phyloP scores from a whole-genome alignment of 1,140 invertebrate species.

The Pseudomyrmex pallidus region DNA sequence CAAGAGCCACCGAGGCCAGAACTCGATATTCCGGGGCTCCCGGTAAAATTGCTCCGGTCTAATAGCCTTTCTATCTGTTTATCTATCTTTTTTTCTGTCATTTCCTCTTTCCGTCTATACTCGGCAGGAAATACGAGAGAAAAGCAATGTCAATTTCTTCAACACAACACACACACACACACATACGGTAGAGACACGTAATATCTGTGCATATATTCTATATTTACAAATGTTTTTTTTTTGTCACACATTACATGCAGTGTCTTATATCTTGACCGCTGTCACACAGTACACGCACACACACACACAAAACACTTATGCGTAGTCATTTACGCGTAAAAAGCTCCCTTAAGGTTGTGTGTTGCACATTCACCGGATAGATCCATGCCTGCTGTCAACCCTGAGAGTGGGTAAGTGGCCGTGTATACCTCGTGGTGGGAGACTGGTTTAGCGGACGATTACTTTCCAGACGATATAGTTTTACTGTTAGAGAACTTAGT shows the following conservation, averaged over 20 bases:
- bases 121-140: conserved; percentile 38
- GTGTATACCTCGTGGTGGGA: conserved; percentile 70
- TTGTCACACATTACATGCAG: too few relatives aligned
- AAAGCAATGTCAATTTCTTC: conserved; percentile 50
- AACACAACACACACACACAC: conserved; percentile 3
- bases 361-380: conserved; percentile 76
- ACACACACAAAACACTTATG: neutral
- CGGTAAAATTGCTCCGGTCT: conserved; percentile 18
- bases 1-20: conserved; percentile 15
- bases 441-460: conserved; percentile 62
- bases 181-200: neutral
- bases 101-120: conserved; percentile 29
- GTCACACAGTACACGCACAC: neutral
- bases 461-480: conserved; percentile 60
- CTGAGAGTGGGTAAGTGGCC: conserved; percentile 82
- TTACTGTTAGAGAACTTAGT: conserved; percentile 62
- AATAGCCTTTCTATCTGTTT: conserved; percentile 6
- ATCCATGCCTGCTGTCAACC: conserved; percentile 83
- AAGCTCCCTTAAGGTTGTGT: conserved; percentile 72
- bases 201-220: too few relatives aligned
- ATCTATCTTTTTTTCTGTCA: conserved; percentile 7
- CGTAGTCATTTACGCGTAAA: conserved; percentile 50
- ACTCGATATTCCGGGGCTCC: conserved; percentile 5
- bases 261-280: too few relatives aligned
- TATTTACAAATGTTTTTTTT: too few relatives aligned